These are phyloP conservation scores for Gallinago nigripennis DNA, from an alignment of 2,797 vertebrate species.

Conservation along the genomic window DNA sequence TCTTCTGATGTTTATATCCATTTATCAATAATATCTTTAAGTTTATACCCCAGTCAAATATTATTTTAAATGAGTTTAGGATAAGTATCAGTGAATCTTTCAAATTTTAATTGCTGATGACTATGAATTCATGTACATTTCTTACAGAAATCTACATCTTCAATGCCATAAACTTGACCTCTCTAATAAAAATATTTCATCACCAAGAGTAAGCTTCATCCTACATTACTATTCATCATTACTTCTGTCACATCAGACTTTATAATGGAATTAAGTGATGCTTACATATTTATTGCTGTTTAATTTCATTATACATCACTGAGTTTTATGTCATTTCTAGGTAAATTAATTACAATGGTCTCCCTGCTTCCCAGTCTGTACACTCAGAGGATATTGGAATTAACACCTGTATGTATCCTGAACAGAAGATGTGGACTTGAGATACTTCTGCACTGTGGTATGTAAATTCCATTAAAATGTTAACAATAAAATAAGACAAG, in stretches of 20 bases:
- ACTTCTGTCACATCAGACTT: neutral
- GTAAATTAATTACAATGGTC: neutral
- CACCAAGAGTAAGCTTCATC: neutral
- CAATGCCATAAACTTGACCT: neutral
- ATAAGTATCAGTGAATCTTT: neutral
- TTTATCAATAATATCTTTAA: neutral
- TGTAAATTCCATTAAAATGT: neutral
- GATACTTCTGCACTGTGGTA: neutral
- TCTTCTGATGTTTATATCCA: neutral
- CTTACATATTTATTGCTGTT: neutral
- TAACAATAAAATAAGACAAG: neutral
- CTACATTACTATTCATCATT: neutral
- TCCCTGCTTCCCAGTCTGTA: neutral
- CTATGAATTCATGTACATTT: neutral
- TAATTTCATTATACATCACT: neutral
- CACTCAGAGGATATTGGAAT: neutral
- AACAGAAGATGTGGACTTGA: neutral
- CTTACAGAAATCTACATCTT: neutral
- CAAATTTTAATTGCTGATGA: neutral
- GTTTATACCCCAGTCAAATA: neutral
- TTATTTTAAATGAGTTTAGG: neutral
- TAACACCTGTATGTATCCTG: neutral
- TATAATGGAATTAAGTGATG: neutral
- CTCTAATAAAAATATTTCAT: neutral
- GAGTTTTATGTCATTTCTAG: slow-evolving; percentile 4